phyloP scores from a whole-genome alignment of 2,888 invertebrate genomes.

The Leistus spinibarbis region DNA sequence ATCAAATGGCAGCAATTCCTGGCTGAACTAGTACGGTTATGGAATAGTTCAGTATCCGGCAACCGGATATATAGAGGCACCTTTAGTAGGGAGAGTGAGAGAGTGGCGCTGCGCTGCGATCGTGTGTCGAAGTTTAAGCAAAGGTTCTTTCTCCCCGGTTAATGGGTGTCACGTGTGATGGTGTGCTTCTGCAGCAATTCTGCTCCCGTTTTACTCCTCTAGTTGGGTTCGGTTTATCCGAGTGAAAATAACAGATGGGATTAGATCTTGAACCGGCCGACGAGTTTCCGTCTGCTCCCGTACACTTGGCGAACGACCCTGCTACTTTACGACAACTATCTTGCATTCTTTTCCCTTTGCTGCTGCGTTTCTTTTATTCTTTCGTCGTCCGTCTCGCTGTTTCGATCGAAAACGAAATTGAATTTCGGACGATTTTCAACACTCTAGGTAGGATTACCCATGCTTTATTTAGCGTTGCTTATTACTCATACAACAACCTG shows the following conservation, averaged over 20 bases:
- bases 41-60: not conserved
- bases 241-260: conserved; percentile 16
- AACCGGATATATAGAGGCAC: not conserved
- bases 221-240: conserved; percentile 4
- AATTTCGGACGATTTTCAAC: not conserved
- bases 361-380: not conserved
- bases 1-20: no score
- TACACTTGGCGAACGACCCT: not conserved
- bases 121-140: conserved; percentile 2
- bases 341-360: not conserved
- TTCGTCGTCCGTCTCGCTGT: not conserved
- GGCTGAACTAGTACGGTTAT: not conserved
- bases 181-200: not conserved
- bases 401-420: conserved; percentile 3
- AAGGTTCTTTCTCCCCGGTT: not conserved
- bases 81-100: not conserved
- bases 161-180: conserved; percentile 9
- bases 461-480: not conserved
- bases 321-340: not conserved
- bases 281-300: not conserved
- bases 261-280: not conserved
- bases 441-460: not conserved
- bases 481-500: not conserved
- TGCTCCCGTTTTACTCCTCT: not conserved
- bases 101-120: not conserved